Conservation (phyloP, 2,113 vertebrate genomes). For the Numida meleagris region DNA sequence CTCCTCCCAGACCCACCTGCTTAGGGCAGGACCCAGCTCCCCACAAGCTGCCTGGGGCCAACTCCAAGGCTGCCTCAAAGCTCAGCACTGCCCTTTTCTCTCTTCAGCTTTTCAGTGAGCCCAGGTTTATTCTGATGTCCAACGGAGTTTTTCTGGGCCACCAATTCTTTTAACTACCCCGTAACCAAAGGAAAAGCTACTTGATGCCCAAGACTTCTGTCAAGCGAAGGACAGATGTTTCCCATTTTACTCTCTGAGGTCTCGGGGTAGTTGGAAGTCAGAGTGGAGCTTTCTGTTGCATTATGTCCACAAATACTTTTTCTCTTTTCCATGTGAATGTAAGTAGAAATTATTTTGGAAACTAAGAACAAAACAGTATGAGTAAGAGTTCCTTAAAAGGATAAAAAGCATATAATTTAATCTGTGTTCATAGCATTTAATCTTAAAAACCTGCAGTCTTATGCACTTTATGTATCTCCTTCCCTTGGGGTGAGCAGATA, state of each 20-base stretch:
- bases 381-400: conserved; percentile 22
- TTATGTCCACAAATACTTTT: neutral
- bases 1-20: too few relatives aligned
- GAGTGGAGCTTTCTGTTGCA: neutral
- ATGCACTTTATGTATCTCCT: neutral
- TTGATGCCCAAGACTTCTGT: neutral
- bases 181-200: neutral
- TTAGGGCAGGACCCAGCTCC: neutral
- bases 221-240: neutral
- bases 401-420: conserved; percentile 31
- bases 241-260: neutral
- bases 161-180: neutral
- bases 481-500: conserved; percentile 39
- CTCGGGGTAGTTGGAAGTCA: neutral
- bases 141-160: neutral
- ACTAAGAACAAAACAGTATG: neutral
- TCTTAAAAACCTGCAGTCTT: conserved; percentile 15
- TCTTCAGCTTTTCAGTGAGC: neutral
- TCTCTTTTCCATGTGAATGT: neutral
- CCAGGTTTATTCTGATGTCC: neutral
- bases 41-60: too few relatives aligned
- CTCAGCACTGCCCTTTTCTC: neutral
- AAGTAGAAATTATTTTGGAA: conserved; percentile 13
- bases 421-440: conserved; percentile 48
- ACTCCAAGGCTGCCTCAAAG: neutral